Conservation (phyloP, 2,888 invertebrate genomes). For the Bombylius discolor region DNA sequence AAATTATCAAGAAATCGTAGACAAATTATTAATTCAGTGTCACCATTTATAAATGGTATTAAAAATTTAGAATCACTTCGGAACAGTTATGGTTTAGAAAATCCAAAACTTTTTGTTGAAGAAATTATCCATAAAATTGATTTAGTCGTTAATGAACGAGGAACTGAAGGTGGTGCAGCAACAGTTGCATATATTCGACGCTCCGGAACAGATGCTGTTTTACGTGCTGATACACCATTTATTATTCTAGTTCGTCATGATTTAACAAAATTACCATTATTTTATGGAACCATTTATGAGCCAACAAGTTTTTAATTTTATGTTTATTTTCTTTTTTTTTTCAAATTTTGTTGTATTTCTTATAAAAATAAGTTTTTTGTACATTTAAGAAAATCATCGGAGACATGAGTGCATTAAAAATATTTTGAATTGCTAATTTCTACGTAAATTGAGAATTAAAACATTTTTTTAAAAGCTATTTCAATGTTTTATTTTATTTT, state of each 20-base stretch:
- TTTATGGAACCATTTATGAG: constrained; percentile 51
- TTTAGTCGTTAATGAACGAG: constrained; percentile 43
- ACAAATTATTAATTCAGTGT: constrained; percentile 5
- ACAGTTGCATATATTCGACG: constrained; percentile 41
- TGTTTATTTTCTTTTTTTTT: neutral
- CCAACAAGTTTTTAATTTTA: too few species aligned
- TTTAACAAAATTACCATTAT: constrained; percentile 45
- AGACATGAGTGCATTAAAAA: neutral
- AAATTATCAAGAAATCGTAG: constrained; percentile 15
- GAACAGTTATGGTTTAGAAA: constrained; percentile 1
- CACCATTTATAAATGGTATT: constrained; percentile 6
- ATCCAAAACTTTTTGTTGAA: constrained; percentile 40
- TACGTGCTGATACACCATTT: constrained; percentile 52
- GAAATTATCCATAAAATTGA: constrained; percentile 49
- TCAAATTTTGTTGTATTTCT: neutral
- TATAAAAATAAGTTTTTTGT: neutral
- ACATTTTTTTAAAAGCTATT: too few species aligned
- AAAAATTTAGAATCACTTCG: constrained; percentile 15
- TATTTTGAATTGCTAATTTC: too few species aligned
- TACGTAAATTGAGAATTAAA: too few species aligned
- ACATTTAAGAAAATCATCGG: neutral
- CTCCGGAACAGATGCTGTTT: constrained; percentile 39
- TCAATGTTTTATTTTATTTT: too few species aligned
- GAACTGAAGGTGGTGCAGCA: constrained; percentile 46
- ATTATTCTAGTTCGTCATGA: constrained; percentile 53